A percentile compares a stretch with the other conserved stretches of the same genome.
phyloP scores from a whole-genome alignment of 1,140 invertebrate species.

The Hermatobates lingyangjiaoensis region DNA sequence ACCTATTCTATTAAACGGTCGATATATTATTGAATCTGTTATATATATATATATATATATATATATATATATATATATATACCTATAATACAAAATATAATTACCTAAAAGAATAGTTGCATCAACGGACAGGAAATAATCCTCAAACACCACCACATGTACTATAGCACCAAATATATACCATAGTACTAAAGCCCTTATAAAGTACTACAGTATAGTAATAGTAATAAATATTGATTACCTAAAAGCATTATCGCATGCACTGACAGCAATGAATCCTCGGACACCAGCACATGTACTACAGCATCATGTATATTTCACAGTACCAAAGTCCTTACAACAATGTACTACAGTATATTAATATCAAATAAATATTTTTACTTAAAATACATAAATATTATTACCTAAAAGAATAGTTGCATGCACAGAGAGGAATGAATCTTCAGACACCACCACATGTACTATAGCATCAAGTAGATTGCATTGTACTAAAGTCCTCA shows the following conservation, averaged over 20 bases:
- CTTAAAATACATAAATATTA: no score
- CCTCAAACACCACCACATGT: slow-evolving; percentile 74
- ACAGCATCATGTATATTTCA: no score
- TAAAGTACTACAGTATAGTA: no score
- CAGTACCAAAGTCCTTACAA: no score
- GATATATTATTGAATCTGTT: no score
- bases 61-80: no score
- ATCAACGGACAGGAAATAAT: slow-evolving; percentile 71
- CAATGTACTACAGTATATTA: no score
- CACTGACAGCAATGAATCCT: slow-evolving; percentile 73
- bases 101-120: slow-evolving; percentile 69
- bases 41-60: no score
- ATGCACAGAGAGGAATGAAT: slow-evolving; percentile 71
- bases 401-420: slow-evolving; percentile 69
- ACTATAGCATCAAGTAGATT: slow-evolving; percentile 74
- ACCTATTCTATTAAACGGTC: no score
- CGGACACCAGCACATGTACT: slow-evolving; percentile 74
- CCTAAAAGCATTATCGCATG: slow-evolving; percentile 73
- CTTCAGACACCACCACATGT: slow-evolving; percentile 74
- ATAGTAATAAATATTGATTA: no score
- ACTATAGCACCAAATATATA: slow-evolving; percentile 73
- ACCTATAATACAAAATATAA: no score
- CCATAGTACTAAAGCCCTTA: slow-evolving; percentile 70
- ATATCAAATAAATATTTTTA: no score
- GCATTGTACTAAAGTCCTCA: slow-evolving; percentile 70